Conservation (phyloP, 1,140 invertebrate genomes). For the Musca domestica region DNA sequence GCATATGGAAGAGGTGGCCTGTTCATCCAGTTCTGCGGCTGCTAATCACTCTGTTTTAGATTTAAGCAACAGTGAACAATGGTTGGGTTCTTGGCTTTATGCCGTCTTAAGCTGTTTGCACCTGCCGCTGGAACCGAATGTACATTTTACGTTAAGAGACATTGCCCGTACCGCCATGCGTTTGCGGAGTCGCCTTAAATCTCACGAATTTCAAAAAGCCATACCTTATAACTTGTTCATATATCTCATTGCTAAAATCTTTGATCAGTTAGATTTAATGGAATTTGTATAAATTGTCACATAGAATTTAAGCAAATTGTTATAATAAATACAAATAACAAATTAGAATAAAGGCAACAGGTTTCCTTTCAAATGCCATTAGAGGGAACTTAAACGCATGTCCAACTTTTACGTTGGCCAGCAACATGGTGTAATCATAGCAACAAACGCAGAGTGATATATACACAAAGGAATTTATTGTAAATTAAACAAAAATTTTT, state of each 20-base stretch:
- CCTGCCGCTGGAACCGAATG: slow-evolving; percentile 45
- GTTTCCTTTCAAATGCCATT: neutral
- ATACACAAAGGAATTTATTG: too few species aligned
- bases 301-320: neutral
- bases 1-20: slow-evolving; percentile 24
- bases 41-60: slow-evolving; percentile 27
- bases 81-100: slow-evolving; percentile 49
- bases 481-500: too few species aligned
- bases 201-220: slow-evolving; percentile 34
- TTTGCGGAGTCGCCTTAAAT: slow-evolving; percentile 33
- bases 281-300: slow-evolving; percentile 25
- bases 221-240: slow-evolving; percentile 48
- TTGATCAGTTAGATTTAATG: slow-evolving; percentile 42
- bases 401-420: neutral
- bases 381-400: neutral
- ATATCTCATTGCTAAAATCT: slow-evolving; percentile 39
- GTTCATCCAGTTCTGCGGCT: slow-evolving; percentile 2
- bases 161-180: slow-evolving; percentile 42
- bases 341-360: slow-evolving; percentile 1
- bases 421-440: too few species aligned
- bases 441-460: too few species aligned
- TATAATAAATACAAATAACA: neutral
- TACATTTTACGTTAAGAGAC: slow-evolving; percentile 42
- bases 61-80: slow-evolving; percentile 32
- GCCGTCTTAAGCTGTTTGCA: slow-evolving; percentile 43